These are phyloP conservation scores for Horisme vitalbata DNA, from an alignment of 2,888 invertebrate genomes.

Conservation along the genomic window DNA sequence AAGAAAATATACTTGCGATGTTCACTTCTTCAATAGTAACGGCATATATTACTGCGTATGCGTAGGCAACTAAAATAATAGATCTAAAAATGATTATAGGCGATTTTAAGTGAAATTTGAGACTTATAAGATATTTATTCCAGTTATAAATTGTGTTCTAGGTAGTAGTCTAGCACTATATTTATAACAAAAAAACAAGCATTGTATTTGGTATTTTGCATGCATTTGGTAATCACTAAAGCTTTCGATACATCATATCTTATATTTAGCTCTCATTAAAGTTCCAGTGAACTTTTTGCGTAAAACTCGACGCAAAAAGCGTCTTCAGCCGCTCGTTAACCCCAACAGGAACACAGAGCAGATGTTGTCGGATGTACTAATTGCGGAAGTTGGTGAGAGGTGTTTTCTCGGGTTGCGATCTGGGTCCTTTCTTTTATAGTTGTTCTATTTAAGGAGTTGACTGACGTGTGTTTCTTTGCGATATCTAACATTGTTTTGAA, in stretches of 20 bases:
- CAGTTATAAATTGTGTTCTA: too few species aligned
- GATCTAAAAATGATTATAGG: too few species aligned
- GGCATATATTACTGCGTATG: too few species aligned
- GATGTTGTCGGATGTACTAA: slow-evolving; percentile 55
- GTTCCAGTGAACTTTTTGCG: slow-evolving; percentile 16
- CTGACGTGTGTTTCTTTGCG: not conserved
- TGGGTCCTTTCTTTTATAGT: slow-evolving; percentile 36
- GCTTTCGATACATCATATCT: slow-evolving; percentile 14
- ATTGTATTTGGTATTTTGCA: too few species aligned
- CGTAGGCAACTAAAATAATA: too few species aligned
- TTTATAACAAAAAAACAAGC: too few species aligned
- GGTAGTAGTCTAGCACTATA: too few species aligned
- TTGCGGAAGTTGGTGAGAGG: slow-evolving; percentile 60
- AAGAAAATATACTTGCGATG: not conserved
- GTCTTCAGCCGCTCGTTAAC: slow-evolving; percentile 59
- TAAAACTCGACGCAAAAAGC: slow-evolving; percentile 34
- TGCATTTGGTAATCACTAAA: slow-evolving; percentile 1
- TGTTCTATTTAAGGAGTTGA: slow-evolving; percentile 20
- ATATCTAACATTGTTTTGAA: not conserved
- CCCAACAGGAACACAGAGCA: slow-evolving; percentile 56
- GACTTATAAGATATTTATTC: too few species aligned
- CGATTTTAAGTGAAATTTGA: too few species aligned
- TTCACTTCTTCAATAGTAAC: not conserved
- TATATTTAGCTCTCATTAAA: slow-evolving; percentile 7
- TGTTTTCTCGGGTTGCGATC: slow-evolving; percentile 31